Conservation (phyloP, 2,113 vertebrate species). For the Scortum barcoo region DNA sequence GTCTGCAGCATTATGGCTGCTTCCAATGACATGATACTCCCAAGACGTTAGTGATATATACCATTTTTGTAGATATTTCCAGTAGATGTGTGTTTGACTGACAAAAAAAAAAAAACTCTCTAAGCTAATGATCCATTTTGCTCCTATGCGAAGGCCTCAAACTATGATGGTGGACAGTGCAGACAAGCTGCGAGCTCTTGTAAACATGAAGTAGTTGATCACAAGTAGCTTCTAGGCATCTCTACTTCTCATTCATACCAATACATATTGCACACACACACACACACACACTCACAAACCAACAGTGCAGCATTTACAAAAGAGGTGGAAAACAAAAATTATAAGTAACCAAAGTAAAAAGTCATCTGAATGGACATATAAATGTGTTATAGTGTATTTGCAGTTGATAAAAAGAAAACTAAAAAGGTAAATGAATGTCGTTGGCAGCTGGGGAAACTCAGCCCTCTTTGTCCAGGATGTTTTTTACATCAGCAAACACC, state of each 20-base stretch:
- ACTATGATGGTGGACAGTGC: constrained; percentile 42
- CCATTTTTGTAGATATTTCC: not conserved
- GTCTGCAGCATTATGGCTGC: constrained; percentile 48
- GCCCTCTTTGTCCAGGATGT: constrained; percentile 91
- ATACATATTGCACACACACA: constrained; percentile 30
- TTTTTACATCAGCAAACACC: constrained; percentile 95
- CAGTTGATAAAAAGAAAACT: constrained; percentile 66
- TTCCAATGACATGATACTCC: constrained; percentile 15
- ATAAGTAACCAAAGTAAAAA: constrained; percentile 60
- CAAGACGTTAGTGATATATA: constrained; percentile 25
- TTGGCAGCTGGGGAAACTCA: constrained; percentile 72
- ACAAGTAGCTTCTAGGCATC: constrained; percentile 19
- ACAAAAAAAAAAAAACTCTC: constrained; percentile 15
- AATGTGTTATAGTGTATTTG: constrained; percentile 61
- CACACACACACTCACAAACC: constrained; percentile 35
- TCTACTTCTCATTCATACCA: constrained; percentile 37
- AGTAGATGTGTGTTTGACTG: constrained; percentile 17
- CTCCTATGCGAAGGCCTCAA: constrained; percentile 36
- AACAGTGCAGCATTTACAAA: constrained; percentile 68
- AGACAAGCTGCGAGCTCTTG: constrained; percentile 7
- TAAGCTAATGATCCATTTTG: constrained; percentile 13
- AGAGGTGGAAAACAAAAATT: constrained; percentile 47
- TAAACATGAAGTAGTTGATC: constrained; percentile 8
- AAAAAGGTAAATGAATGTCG: constrained; percentile 50
- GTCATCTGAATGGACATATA: constrained; percentile 57